Conservation (phyloP, 2,113 vertebrate genomes). For the Phyllostomus discolor region DNA sequence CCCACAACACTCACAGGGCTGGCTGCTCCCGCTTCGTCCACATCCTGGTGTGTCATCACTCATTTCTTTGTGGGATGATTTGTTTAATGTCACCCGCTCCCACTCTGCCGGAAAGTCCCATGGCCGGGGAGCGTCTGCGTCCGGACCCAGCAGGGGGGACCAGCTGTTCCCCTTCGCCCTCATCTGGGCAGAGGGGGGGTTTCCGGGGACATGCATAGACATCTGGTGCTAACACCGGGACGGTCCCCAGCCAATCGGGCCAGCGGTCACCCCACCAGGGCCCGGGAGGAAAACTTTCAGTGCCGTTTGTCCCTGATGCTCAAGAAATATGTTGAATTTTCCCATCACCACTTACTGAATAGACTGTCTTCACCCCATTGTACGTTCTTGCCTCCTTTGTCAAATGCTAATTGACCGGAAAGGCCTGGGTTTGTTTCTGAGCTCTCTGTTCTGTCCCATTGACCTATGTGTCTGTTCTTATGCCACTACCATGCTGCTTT, state of each 20-base stretch:
- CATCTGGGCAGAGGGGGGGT: fast-evolving
- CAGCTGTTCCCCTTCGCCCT: neutral
- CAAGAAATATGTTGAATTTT: too few relatives aligned
- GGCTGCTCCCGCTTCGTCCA: neutral
- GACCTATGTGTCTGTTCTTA: neutral
- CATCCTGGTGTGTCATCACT: neutral
- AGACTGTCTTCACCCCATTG: neutral
- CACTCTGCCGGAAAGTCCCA: neutral
- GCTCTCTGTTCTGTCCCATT: neutral
- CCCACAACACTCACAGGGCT: neutral
- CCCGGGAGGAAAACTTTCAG: neutral
- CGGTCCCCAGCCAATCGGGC: neutral
- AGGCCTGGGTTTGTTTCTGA: neutral
- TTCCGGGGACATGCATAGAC: neutral
- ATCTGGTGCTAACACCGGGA: neutral
- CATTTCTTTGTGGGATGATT: neutral
- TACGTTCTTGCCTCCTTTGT: neutral
- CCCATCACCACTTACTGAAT: neutral
- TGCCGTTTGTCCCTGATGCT: neutral
- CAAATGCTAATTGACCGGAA: neutral
- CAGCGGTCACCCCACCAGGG: neutral
- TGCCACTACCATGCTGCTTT: neutral
- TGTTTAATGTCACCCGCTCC: neutral
- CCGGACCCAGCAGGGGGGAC: neutral
- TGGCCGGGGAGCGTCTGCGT: fast-evolving